Conservation (phyloP, 53 echinoderm and acorn worm species). For the Paracentrotus lividus region DNA sequence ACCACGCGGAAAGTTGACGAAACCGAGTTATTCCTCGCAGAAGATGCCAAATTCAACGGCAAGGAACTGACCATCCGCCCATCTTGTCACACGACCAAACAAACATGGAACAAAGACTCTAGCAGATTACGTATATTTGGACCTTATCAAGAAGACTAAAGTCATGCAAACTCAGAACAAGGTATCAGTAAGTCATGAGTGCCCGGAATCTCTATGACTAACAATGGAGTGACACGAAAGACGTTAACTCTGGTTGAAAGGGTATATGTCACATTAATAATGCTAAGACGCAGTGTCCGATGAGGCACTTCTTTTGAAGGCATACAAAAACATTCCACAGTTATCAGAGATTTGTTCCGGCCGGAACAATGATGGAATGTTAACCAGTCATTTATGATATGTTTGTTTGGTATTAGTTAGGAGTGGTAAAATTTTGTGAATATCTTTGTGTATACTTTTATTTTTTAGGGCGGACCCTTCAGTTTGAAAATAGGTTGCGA, state of each 20-base stretch:
- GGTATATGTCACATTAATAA: conserved; percentile 50
- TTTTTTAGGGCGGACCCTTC: no score
- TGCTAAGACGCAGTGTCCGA: background rate
- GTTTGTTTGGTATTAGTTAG: conserved; percentile 81
- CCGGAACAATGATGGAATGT: conserved; percentile 73
- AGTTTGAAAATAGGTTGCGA: no score
- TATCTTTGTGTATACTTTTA: no score
- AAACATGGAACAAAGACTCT: background rate
- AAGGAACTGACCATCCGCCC: conserved; percentile 53
- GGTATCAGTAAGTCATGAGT: conserved; percentile 22
- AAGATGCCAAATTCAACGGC: conserved; percentile 84
- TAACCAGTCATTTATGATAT: conserved; percentile 89
- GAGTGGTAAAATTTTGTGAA: no score
- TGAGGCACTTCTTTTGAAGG: background rate
- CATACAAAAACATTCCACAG: background rate
- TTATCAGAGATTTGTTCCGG: conserved; percentile 84
- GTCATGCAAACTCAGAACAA: conserved; percentile 52
- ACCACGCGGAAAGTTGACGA: conserved; percentile 75
- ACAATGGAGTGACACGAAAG: conserved; percentile 60
- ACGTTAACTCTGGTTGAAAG: conserved; percentile 59
- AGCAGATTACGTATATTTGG: conserved; percentile 5
- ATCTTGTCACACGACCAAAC: conserved; percentile 38
- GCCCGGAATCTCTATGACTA: conserved; percentile 55
- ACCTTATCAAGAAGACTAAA: conserved; percentile 21
- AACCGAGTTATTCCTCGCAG: conserved; percentile 77